Base-by-base conservation (phyloP, 1,140 invertebrate genomes). In the Scaptodrosophila lebanonensis region DNA sequence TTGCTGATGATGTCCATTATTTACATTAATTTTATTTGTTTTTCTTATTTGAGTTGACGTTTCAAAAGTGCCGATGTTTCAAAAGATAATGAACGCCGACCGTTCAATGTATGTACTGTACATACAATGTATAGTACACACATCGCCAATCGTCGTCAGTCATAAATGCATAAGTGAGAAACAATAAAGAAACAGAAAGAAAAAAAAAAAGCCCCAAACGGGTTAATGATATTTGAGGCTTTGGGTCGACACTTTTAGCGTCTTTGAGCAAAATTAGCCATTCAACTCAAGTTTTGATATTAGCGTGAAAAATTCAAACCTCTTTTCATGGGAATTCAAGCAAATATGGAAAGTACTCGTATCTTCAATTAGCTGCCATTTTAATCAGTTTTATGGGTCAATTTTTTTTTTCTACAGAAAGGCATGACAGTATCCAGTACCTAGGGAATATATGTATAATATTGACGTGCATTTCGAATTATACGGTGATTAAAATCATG, bases 51-150 rank as follows among this genome's bases (percentile, higher is more conserved):
- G 76, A 70, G 66, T 42, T 83, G 70, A 66, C 76, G 69, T 82
- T 83, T 82, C 75, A 82, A 82, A 82, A 82, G 75, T 82, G 75
- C 75, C 75, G 75, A 82, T 82, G 75, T 82, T 83, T 82, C 76
- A 63, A 73, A 69, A 82, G 75, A 82, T 82, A 82, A 82, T 82
- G 75, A 83, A 82, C 66, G 76, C 56, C 57, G 57, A 66, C 66
- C 51, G 44, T 53, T 61, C 56, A 66, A 48, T 72, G 47, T 72
- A 56, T 67, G 44, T 59, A 50, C 42, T 25, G 58, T 20, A 27
- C 40, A 47, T 44, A 39, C 66, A 38, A 66, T 66, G 62, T 11
- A 16, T 22, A 32, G 38, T n/a, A n/a, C 62, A 66, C 62, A 47
- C 62, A 43, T 18, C 45, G 30, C 12, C 54, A 30, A 45, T 66